Evolutionary conservation across 2,113 vertebrate species (phyloP).

Genomic region (cat (Felis catus)): F.catus_Fca126_mat1.0 CM031418.1:72338501-72339000

Average conservation of each 20-base stretch:
- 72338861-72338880: conserved; percentile 55
- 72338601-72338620: not conserved
- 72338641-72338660: not conserved
- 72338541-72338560: not conserved
- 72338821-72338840: not conserved
- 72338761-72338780: not conserved
- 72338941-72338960: conserved; percentile 67
- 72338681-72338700: not conserved
- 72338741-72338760: not conserved
- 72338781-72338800: conserved; percentile 19
- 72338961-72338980: conserved; percentile 61
- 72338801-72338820: conserved; percentile 24
- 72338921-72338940: conserved; percentile 58
- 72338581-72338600: not conserved
- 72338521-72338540: not conserved
- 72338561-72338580: no score
- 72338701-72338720: not conserved
- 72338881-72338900: not conserved
- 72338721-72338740: conserved; percentile 46
- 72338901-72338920: conserved; percentile 51
- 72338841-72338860: conserved; percentile 56
- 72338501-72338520: not conserved
- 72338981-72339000: conserved; percentile 46
- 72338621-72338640: not conserved
- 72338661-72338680: not conserved